These are phyloP conservation scores for Crocuta crocuta DNA, from an alignment of 2,113 vertebrate genomes.

Conservation along the genomic window DNA sequence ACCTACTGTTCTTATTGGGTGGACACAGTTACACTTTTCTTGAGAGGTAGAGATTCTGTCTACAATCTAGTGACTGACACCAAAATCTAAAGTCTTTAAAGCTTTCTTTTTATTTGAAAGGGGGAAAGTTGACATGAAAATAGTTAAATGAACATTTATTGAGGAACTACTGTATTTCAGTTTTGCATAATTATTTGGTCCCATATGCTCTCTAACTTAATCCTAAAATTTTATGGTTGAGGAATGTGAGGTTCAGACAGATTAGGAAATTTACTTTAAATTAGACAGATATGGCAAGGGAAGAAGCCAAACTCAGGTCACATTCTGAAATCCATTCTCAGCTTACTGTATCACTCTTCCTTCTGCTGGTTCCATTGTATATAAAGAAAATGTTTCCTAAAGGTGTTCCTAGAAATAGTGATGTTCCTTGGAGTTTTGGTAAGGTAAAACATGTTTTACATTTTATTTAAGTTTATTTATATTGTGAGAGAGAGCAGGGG, in stretches of 20 bases:
- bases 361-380: background rate
- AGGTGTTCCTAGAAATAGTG: background rate
- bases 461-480: too few relatives aligned
- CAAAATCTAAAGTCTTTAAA: background rate
- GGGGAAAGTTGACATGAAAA: background rate
- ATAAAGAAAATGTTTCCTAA: background rate
- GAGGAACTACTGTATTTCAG: background rate
- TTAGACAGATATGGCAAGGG: background rate
- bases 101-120: background rate
- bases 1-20: background rate
- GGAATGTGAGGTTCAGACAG: background rate
- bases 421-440: background rate
- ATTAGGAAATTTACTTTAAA: constrained; percentile 9
- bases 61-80: background rate
- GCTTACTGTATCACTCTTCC: background rate
- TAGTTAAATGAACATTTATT: background rate
- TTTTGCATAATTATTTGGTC: background rate
- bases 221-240: background rate
- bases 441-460: background rate
- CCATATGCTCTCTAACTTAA: background rate
- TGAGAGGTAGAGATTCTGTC: background rate
- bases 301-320: background rate
- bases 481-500: too few relatives aligned
- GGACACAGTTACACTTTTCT: background rate
- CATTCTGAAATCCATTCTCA: background rate